Percentiles rank a stretch among this genome's conserved stretches.
These are phyloP conservation scores for Pogonophryne albipinna DNA, from an alignment of 2,797 vertebrate species.

Conservation along the genomic window DNA sequence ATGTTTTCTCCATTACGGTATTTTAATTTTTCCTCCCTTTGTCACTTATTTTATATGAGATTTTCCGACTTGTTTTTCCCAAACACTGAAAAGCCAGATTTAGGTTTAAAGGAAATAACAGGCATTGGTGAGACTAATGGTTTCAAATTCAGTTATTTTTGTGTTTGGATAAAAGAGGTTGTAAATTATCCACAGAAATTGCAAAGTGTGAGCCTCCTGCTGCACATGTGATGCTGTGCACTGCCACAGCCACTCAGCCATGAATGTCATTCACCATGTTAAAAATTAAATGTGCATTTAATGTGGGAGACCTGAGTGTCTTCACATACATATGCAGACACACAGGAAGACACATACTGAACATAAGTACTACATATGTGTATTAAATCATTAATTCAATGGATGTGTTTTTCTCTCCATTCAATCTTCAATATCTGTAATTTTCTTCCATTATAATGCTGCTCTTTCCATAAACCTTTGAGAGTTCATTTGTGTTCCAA, in stretches of 20 bases:
- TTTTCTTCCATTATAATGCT: not conserved
- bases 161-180: conserved; percentile 14
- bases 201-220: not conserved
- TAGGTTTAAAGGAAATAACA: conserved; percentile 19
- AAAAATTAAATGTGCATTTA: conserved; percentile 55
- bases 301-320: conserved; percentile 8
- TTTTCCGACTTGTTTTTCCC: conserved; percentile 40
- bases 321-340: not conserved
- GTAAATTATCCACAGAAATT: conserved; percentile 2
- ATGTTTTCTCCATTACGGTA: conserved; percentile 22
- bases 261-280: conserved; percentile 66
- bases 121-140: conserved; percentile 37
- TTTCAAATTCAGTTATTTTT: conserved; percentile 22
- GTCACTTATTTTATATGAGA: conserved; percentile 52
- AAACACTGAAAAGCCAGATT: conserved; percentile 15
- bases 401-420: conserved; percentile 4
- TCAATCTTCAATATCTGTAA: conserved; percentile 35
- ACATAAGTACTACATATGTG: not conserved
- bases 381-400: not conserved
- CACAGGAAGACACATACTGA: not conserved
- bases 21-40: conserved; percentile 45
- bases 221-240: not conserved
- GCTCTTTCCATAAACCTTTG: not conserved
- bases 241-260: conserved; percentile 43
- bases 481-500: conserved; percentile 18